A percentile compares a stretch with the other conserved stretches of the same genome.
Conservation (phyloP, 2,113 vertebrate genomes). For the Chloropsis cyanopogon region DNA sequence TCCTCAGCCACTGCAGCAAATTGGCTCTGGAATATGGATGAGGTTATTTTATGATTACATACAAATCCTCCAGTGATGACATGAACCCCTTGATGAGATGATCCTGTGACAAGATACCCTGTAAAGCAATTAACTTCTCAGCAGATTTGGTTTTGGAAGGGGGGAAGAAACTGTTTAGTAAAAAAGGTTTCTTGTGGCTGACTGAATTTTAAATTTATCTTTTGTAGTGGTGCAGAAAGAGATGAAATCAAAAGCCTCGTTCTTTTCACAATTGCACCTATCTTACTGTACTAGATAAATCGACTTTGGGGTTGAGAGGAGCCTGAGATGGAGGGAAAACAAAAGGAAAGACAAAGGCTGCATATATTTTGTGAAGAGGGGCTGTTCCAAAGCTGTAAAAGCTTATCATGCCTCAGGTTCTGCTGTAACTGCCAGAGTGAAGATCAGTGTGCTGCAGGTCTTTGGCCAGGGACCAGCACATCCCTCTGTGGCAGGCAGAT, state of each 20-base stretch:
- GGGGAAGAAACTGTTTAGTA: not conserved
- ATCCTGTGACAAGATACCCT: not conserved
- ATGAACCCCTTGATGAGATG: not conserved
- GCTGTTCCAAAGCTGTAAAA: not conserved
- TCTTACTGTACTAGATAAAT: not conserved
- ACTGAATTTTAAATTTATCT: not conserved
- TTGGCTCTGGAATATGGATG: slow-evolving; percentile 7
- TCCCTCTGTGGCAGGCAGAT: not conserved
- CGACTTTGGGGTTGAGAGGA: not conserved
- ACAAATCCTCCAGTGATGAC: not conserved
- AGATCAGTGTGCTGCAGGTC: not conserved
- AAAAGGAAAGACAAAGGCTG: not conserved
- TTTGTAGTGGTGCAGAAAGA: not conserved
- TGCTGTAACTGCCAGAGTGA: not conserved
- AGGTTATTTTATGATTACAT: not conserved
- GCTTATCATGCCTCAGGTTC: not conserved
- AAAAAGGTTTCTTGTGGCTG: not conserved
- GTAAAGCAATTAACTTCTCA: not conserved
- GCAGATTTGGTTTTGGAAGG: not conserved
- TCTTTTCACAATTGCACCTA: not conserved
- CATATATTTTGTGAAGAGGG: not conserved
- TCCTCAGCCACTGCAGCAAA: not conserved
- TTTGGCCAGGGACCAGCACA: not conserved
- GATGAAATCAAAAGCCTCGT: not conserved
- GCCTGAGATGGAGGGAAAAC: not conserved